Base-by-base conservation (phyloP, 2,797 vertebrate genomes). In the Trichosurus vulpecula region DNA sequence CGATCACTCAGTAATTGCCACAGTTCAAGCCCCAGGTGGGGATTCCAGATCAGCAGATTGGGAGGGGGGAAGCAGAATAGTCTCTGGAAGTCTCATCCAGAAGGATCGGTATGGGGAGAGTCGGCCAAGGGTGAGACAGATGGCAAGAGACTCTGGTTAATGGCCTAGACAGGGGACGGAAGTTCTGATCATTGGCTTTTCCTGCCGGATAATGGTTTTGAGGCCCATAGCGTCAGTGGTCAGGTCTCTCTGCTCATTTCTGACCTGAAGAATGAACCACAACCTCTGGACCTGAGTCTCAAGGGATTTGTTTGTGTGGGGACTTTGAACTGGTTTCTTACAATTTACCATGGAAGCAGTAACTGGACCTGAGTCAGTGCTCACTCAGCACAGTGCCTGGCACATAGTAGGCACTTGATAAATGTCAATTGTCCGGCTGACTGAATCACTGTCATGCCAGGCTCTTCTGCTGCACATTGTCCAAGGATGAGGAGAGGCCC, bases 271-370 rank as follows among this genome's bases (percentile, higher is more conserved):
- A 35, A 47, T 81, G n/a, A 81, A 25, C 58, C 19, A 10, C 5
- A 30, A 66, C 30, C 90, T 87, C 93, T 74, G 54, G 81, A 54
- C 90, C 94, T 53, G 53, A 92, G 92, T 57, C 94, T 95, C 95
- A 61, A 94, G 51, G 92, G 66, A 81, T 10, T 41, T 2, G 0
- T 10, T 41, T 2, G 0, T 0, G n/a, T 47, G 66, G 66, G n/a
- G 1, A 81, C 47, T 81, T 25, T 9, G 66, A 47, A n/a, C 66
- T 8, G n/a, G 6, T 25, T 81, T 41, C 66, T 25, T 41, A 41
- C 41, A 47, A 10, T 25, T 25, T 31, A 47, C 19, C 41, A 41
- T 19, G 10, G 66, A 74, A 74, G n/a, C 19, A 22, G 19, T 81
- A 41, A 81, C n/a, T 81, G 81, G 66, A 47, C 66, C 66, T 8